Percentiles rank a stretch among this genome's conserved stretches.
Conservation (phyloP, 2,797 vertebrate genomes). For the Pangasius djambal region DNA sequence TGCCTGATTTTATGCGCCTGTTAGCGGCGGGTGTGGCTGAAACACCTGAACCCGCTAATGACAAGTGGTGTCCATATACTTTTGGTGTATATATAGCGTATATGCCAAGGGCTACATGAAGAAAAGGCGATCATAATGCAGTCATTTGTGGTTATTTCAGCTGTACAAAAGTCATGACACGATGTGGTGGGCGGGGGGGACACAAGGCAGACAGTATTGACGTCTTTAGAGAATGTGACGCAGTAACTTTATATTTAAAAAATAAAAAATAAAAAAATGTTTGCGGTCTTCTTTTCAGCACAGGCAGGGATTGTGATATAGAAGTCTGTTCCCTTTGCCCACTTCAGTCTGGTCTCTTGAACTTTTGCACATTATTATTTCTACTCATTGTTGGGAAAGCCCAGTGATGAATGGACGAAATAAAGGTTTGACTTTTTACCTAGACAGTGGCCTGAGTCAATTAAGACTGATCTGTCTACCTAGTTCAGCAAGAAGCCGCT, state of each 20-base stretch:
- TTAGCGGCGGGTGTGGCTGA: too few relatives aligned
- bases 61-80: background rate
- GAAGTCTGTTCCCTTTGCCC: conserved; percentile 48
- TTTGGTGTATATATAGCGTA: background rate
- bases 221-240: background rate
- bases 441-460: background rate
- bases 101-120: background rate
- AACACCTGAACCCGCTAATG: background rate
- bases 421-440: conserved; percentile 44
- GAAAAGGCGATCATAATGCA: background rate
- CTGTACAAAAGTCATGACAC: too few relatives aligned
- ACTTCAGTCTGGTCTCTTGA: conserved; percentile 18
- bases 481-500: background rate
- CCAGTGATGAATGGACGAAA: conserved; percentile 22
- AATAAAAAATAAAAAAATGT: too few relatives aligned
- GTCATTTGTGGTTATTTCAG: background rate
- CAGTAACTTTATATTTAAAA: background rate
- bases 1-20: too few relatives aligned
- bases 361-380: conserved; percentile 35
- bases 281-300: background rate
- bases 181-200: too few relatives aligned
- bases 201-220: background rate
- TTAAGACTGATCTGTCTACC: background rate
- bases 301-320: conserved; percentile 38
- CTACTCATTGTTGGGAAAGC: conserved; percentile 26